Conservation (phyloP, 2,888 invertebrate species). For the Platypus cylindrus region DNA sequence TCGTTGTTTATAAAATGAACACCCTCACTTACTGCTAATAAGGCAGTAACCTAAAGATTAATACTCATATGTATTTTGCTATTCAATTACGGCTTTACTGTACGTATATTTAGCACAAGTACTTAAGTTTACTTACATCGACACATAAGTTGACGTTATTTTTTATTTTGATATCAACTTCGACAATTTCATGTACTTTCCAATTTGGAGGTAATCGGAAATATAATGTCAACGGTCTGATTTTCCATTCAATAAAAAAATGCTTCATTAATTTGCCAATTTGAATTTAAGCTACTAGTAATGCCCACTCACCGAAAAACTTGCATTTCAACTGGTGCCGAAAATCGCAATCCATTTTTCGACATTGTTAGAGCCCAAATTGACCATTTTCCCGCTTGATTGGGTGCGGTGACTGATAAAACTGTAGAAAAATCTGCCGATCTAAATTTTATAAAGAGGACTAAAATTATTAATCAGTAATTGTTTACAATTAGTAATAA, state of each 20-base stretch:
- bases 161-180: slow-evolving; percentile 55
- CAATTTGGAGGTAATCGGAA: slow-evolving; percentile 46
- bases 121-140: slow-evolving; percentile 44
- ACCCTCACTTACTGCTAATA: slow-evolving; percentile 50
- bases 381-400: slow-evolving; percentile 52
- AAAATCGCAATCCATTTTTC: slow-evolving; percentile 39
- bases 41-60: slow-evolving; percentile 45
- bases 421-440: slow-evolving; percentile 46
- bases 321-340: slow-evolving; percentile 45
- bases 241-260: too few relatives aligned
- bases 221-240: slow-evolving; percentile 47
- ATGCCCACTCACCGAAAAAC: slow-evolving; percentile 34
- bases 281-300: not conserved
- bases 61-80: not conserved
- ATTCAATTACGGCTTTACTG: too few relatives aligned
- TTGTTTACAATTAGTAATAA: too few relatives aligned
- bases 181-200: slow-evolving; percentile 50
- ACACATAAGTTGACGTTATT: slow-evolving; percentile 56
- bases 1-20: slow-evolving; percentile 54
- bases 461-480: too few relatives aligned
- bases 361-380: slow-evolving; percentile 50
- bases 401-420: slow-evolving; percentile 45
- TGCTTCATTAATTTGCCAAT: too few relatives aligned
- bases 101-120: not conserved
- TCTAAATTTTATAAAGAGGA: too few relatives aligned